Base-by-base conservation (phyloP, 2,888 invertebrate genomes). In the Escarpia spicata region DNA sequence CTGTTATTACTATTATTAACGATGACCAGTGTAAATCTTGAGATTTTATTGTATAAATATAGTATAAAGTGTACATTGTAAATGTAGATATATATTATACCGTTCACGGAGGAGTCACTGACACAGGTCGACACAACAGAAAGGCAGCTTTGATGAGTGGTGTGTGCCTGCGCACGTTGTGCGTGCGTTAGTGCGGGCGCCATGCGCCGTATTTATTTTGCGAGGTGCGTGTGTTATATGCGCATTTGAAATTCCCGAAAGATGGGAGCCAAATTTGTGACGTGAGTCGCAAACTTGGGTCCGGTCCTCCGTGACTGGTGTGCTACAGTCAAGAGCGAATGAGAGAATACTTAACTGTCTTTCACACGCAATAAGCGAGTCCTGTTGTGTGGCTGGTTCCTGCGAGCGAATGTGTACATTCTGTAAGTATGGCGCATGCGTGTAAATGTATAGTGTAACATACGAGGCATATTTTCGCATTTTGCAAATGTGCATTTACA, bases 401-500 rank as follows among this genome's bases (percentile, higher is more conserved):
- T 75, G 75, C 75, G 75, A 75, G n/a, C 75, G 75, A 75, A 75
- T 75, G 75, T 75, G 75, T 75, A 75, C 75, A 75, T 75, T 75
- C 75, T 75, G 75, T 75, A 75, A 75, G 75, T 75, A 75, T 75
- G 75, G 75, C 75, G 75, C 75, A 26, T 75, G 75, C 75, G 75
- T 75, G 75, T 75, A 75, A 75, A 75, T 75, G 75, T 75, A 75
- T 75, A 75, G 75, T 75, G 75, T 75, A 75, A 75, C 75, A 75
- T 75, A 75, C 75, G 75, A 91, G 91, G 91, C 91, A 91, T 91
- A 91, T 91, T 91, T 91, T 91, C 31, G 91, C 44, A 91, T 52
- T 91, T 44, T 91, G 91, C 91, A 91, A 91, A 91, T 91, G 91
- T 91, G 91, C 91, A 91, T 91, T 91, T 91, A 91, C 91, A 91